Evolutionary conservation across 2,113 vertebrate species (phyloP).

Genomic region (Ctenomys sociabilis): DNA sequence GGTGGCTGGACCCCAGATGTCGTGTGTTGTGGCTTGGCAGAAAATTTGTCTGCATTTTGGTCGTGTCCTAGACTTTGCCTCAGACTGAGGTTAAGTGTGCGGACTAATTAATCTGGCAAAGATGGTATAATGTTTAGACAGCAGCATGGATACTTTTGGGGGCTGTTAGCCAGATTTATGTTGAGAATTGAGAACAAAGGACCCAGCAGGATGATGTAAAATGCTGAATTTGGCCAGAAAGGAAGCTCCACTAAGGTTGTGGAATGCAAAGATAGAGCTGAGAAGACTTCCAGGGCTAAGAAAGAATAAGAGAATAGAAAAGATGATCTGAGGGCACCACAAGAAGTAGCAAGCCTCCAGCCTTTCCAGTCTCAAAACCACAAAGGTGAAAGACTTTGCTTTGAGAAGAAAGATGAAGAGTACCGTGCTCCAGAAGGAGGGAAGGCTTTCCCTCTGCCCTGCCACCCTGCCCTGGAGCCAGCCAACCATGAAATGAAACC

Average conservation of each 20-base stretch:
- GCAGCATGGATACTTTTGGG: neutral
- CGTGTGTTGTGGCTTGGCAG: neutral
- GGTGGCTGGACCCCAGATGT: neutral
- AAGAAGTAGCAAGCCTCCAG: neutral
- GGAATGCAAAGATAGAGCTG: neutral
- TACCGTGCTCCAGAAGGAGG: neutral
- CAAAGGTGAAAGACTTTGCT: neutral
- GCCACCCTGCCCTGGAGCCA: neutral
- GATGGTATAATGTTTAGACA: neutral
- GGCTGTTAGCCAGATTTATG: neutral
- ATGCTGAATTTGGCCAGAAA: neutral
- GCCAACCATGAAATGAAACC: neutral
- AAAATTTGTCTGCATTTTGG: neutral
- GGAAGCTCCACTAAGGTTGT: neutral
- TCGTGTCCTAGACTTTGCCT: neutral
- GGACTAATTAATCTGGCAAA: neutral
- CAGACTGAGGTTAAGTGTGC: neutral
- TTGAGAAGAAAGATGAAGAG: neutral
- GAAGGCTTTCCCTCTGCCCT: neutral
- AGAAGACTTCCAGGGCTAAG: neutral
- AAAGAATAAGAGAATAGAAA: neutral
- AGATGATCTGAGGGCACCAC: neutral
- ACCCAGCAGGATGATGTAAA: neutral
- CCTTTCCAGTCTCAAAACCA: neutral
- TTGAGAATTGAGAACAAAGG: neutral